phyloP scores from a whole-genome alignment of 1,140 invertebrate genomes.

The Caerostris darwini region DNA sequence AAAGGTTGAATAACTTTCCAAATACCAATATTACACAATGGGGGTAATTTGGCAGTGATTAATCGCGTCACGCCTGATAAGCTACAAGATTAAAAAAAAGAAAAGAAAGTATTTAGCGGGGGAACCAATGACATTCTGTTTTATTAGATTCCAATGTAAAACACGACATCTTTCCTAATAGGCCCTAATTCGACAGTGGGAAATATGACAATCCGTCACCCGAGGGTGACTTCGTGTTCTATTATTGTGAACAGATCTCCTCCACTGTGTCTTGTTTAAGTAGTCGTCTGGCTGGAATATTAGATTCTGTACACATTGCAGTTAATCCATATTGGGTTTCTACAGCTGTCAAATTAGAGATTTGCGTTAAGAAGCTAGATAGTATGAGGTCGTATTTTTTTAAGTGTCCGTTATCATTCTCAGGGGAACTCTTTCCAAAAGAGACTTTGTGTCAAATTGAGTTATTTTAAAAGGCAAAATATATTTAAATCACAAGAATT shows the following conservation, averaged over 20 bases:
- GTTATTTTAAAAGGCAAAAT: background rate
- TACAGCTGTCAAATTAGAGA: background rate
- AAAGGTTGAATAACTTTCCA: background rate
- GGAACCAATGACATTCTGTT: background rate
- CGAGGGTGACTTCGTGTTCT: background rate
- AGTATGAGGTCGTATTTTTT: background rate
- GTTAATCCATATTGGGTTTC: background rate
- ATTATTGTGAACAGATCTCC: background rate
- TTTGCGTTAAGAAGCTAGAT: background rate
- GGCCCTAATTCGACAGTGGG: background rate
- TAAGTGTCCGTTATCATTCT: background rate
- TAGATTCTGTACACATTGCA: background rate
- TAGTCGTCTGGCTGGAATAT: too few relatives aligned
- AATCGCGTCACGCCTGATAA: background rate
- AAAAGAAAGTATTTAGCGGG: background rate
- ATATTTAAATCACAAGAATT: background rate
- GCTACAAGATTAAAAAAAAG: background rate
- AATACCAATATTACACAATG: background rate
- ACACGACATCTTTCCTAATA: background rate
- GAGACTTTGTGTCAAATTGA: background rate
- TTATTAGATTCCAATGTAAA: conserved; percentile 24
- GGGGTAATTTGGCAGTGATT: background rate
- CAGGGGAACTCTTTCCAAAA: background rate
- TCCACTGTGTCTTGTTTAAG: too few relatives aligned
- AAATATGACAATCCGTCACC: background rate